A percentile compares a stretch with the other conserved stretches of the same genome.
Evolutionary conservation across 2,797 vertebrate species (phyloP).

Genomic region (Nothura maculosa): DNA sequence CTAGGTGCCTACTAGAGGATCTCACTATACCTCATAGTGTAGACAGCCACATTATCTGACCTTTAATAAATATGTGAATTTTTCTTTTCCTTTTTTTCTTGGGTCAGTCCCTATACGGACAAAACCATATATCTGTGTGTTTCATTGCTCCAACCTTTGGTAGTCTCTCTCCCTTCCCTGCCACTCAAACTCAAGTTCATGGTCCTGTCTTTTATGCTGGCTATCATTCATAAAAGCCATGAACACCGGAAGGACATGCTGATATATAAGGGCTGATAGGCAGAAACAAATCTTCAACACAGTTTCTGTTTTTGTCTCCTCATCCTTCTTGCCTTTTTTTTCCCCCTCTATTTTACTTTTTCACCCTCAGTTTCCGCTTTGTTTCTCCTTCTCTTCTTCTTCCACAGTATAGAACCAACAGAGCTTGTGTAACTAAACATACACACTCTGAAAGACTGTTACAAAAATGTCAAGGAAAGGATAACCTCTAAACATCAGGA

Average conservation of each 20-base stretch:
- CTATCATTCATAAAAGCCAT: not conserved
- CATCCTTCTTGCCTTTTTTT: not conserved
- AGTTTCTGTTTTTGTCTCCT: not conserved
- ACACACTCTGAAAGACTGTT: no score
- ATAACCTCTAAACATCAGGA: not conserved
- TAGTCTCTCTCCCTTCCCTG: not conserved
- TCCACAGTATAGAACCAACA: not conserved
- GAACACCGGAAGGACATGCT: not conserved
- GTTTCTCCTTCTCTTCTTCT: not conserved
- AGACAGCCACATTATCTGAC: not conserved
- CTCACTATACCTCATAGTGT: not conserved
- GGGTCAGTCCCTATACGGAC: not conserved
- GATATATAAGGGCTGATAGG: not conserved
- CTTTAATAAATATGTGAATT: not conserved
- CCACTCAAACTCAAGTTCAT: not conserved
- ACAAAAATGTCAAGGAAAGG: not conserved
- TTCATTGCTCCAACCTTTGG: not conserved
- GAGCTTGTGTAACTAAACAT: not conserved
- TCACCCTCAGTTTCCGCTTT: not conserved
- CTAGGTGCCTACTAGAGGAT: not conserved
- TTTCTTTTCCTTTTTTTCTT: not conserved
- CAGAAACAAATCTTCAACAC: not conserved
- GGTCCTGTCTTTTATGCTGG: rapidly evolving
- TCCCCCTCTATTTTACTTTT: not conserved
- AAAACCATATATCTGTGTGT: not conserved